These are phyloP conservation scores for Hanleya hanleyi DNA, from an alignment of 2,888 invertebrate genomes.

Conservation along the genomic window DNA sequence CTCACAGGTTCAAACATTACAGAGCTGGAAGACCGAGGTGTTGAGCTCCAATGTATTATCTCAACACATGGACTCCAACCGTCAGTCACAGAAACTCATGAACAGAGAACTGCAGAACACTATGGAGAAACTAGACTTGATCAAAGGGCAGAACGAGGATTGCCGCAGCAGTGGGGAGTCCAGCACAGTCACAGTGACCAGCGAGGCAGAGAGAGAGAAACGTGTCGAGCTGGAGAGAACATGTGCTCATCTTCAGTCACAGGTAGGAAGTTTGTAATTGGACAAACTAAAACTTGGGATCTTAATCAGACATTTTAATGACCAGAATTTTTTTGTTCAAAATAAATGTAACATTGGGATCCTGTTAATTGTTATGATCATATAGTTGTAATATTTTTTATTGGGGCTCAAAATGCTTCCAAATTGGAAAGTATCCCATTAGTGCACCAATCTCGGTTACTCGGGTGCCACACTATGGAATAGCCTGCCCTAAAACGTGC, in stretches of 20 bases:
- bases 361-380: too few relatives aligned
- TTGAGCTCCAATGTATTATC: constrained; percentile 39
- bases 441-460: too few relatives aligned
- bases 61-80: neutral
- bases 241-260: constrained; percentile 63
- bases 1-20: constrained; percentile 58
- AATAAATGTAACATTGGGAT: too few relatives aligned
- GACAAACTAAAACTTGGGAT: too few relatives aligned
- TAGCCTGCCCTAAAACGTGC: too few relatives aligned
- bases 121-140: constrained; percentile 45
- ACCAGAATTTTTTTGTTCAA: too few relatives aligned
- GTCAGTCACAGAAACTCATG: constrained; percentile 38
- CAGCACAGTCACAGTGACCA: constrained; percentile 5
- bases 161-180: constrained; percentile 22
- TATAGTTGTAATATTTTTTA: too few relatives aligned
- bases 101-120: constrained; percentile 52
- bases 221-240: constrained; percentile 60
- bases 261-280: constrained; percentile 56
- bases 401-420: too few relatives aligned
- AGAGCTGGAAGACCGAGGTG: constrained; percentile 60
- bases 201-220: constrained; percentile 41
- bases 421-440: too few relatives aligned
- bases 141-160: constrained; percentile 29
- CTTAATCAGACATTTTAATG: too few relatives aligned
- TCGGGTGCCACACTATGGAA: too few relatives aligned